Percentiles rank a stretch among this genome's conserved stretches.
Evolutionary conservation across 64 coral and sea anemone genomes (phyloP).

Genomic region (Porites lutea): DNA sequence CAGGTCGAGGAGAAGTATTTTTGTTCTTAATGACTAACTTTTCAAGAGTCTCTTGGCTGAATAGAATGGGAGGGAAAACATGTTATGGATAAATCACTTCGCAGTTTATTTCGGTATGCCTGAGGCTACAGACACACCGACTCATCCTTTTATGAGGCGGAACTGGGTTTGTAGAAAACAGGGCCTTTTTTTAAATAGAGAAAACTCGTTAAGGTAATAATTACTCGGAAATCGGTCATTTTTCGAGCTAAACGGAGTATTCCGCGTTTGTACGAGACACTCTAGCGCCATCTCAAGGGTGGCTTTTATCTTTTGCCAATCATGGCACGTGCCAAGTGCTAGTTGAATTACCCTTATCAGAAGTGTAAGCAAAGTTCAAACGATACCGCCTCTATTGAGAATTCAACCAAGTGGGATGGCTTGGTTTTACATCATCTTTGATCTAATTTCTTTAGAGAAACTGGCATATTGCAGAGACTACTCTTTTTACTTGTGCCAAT

Average conservation of each 20-base stretch:
- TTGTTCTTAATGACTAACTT: not conserved
- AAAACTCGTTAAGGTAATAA: slow-evolving; percentile 42
- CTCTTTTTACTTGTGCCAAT: slow-evolving; percentile 4
- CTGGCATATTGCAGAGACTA: slow-evolving; percentile 25
- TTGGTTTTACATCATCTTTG: slow-evolving; percentile 57
- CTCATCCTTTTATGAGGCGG: not conserved
- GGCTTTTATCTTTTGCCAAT: slow-evolving; percentile 45
- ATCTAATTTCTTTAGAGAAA: slow-evolving; percentile 47
- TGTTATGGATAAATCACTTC: not conserved
- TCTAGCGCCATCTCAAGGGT: slow-evolving; percentile 23
- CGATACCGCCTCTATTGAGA: slow-evolving; percentile 61
- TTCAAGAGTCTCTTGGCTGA: slow-evolving; percentile 28
- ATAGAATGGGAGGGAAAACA: slow-evolving; percentile 5
- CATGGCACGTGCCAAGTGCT: slow-evolving; percentile 37
- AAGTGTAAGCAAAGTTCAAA: slow-evolving; percentile 61
- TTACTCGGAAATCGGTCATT: slow-evolving; percentile 18
- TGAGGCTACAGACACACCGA: not conserved
- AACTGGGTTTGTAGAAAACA: not conserved
- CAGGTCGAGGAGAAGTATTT: not conserved
- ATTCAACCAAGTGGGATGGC: slow-evolving; percentile 46
- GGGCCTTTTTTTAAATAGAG: not conserved
- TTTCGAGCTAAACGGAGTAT: slow-evolving; percentile 32
- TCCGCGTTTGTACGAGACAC: not conserved
- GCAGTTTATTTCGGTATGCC: not conserved
- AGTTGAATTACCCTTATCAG: slow-evolving; percentile 33